Base-by-base conservation (phyloP, 2,113 vertebrate genomes). In the Nestor notabilis region DNA sequence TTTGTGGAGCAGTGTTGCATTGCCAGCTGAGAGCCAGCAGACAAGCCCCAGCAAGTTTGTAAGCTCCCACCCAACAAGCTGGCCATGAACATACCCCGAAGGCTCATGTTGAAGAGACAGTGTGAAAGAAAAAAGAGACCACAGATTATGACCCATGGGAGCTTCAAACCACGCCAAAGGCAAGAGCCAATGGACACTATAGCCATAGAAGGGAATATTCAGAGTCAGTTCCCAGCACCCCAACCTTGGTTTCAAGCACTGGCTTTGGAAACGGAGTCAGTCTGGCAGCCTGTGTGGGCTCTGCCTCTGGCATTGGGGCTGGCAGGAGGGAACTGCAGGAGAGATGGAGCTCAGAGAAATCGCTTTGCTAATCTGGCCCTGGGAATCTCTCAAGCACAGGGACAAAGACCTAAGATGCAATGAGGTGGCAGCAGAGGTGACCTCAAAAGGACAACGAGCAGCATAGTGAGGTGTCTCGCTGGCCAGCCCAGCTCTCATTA, bases 201-300 rank as follows among this genome's bases (percentile, higher is more conserved):
- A 56, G 84, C 84, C 94, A 85, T 29, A 93, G 94, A 94, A 93
- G 83, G 85, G 55, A 39, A 90, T 41, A 10, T 68, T 72, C 23
- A 58, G 80, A 68, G 44, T 10, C 55, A 39, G 74, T 72, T 95
- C 80, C 92, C 86, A 89, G 76, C 83, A 69, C 37, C 72, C 47
- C 3, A 1, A 2, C 80, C 70, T 37, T 5, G 46, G 63, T 82
- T 83, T 64, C 27, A 7, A 83, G 63, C 0, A 0, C 17, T 89
- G 88, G 56, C 68, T 93, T 86, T 61, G 31, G 77, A 76, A 46
- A 33, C 0, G 1, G 82, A 66, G 58, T 50, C 75, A 63, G 88
- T 91, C 86, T 89, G 77, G 83, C 92, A 93, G 77, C 3, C 77
- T 96, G 95, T 91, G 95, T 96, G 96, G 96, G 86, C 94, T 87